Percentiles rank a stretch among this genome's conserved stretches.
Conservation (phyloP, 2,888 invertebrate genomes). For the Agrochola circellaris region DNA sequence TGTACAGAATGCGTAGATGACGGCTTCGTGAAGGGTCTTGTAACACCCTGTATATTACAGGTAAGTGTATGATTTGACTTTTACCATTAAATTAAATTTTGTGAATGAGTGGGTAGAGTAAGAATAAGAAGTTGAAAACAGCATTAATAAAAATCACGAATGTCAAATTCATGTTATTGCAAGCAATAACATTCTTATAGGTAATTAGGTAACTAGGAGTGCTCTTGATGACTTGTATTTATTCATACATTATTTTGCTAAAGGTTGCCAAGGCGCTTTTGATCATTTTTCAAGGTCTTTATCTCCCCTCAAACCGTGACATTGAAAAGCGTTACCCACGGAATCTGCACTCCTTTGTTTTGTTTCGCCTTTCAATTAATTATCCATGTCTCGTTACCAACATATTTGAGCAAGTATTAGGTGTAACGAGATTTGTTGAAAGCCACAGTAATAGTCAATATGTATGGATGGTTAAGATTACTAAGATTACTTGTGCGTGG, state of each 20-base stretch:
- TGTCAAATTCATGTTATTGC: background rate
- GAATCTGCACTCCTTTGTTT: too few species aligned
- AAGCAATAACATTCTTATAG: too few species aligned
- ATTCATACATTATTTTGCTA: background rate
- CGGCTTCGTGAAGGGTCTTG: too few species aligned
- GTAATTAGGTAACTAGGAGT: too few species aligned
- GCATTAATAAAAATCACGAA: background rate
- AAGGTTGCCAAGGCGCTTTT: background rate
- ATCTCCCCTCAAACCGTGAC: conserved; percentile 1
- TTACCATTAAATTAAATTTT: background rate
- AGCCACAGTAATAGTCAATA: background rate
- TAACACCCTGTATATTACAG: background rate
- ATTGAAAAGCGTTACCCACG: conserved; percentile 8
- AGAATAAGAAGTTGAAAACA: background rate
- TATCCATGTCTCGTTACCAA: background rate
- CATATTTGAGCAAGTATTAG: background rate
- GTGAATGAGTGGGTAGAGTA: background rate
- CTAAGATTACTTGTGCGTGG: conserved; percentile 5
- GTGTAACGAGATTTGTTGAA: conserved; percentile 5
- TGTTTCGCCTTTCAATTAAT: background rate
- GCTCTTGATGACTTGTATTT: background rate
- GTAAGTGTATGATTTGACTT: background rate
- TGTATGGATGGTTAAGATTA: background rate
- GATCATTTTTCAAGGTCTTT: background rate
- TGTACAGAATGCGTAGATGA: too few species aligned